Percentiles rank a stretch among this genome's conserved stretches.
Conservation (phyloP, 2,888 invertebrate species). For the Pristionchus entomophagus region DNA sequence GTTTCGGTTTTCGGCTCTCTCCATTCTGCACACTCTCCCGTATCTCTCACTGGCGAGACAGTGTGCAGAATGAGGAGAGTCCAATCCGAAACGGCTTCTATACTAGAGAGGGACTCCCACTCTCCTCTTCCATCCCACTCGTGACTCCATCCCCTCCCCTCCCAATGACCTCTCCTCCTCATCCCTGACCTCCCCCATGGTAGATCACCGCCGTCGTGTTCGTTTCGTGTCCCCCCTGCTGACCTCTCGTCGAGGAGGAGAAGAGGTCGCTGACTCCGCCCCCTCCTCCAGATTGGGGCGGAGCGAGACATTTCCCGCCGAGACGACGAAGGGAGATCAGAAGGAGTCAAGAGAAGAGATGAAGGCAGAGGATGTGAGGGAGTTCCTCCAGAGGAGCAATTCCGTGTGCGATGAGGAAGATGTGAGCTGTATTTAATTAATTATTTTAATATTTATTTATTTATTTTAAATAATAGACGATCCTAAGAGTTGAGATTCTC, state of each 20-base stretch:
- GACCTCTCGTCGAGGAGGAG: background rate
- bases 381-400: slow-evolving; percentile 64
- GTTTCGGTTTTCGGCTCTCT: too few relatives aligned
- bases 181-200: background rate
- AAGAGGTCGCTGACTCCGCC: background rate
- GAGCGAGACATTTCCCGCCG: slow-evolving; percentile 35
- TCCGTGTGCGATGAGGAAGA: slow-evolving; percentile 62
- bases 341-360: slow-evolving; percentile 46
- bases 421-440: slow-evolving; percentile 45
- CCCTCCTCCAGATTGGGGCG: slow-evolving; percentile 29
- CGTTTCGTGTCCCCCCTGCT: background rate
- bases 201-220: slow-evolving; percentile 35
- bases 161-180: background rate
- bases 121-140: background rate
- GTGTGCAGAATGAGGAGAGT: background rate
- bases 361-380: slow-evolving; percentile 64
- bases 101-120: background rate
- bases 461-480: background rate
- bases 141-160: background rate
- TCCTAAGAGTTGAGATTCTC: too few relatives aligned
- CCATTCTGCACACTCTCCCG: too few relatives aligned
- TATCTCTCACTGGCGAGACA: too few relatives aligned
- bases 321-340: too few relatives aligned
- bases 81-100: background rate
- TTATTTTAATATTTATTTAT: background rate